A percentile compares a stretch with the other conserved stretches of the same genome.
These are phyloP conservation scores for Arizona elegans DNA, from an alignment of 2,113 vertebrate genomes.

Conservation along the genomic window DNA sequence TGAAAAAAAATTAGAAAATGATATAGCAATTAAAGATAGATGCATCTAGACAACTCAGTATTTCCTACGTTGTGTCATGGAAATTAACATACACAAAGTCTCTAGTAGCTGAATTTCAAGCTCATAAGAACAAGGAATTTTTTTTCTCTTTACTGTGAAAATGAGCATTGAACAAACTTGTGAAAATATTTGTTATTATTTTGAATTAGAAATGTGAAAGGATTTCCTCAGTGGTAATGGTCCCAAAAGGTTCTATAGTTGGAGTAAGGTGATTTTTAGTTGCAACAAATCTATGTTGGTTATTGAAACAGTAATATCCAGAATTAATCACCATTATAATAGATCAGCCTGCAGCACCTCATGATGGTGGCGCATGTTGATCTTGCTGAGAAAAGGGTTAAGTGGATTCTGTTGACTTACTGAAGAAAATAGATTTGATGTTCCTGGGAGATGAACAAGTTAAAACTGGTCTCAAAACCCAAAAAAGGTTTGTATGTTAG, in stretches of 20 bases:
- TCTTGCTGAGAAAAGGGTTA: slow-evolving; percentile 62
- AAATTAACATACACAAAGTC: background rate
- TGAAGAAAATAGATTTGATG: slow-evolving; percentile 55
- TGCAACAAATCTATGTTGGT: slow-evolving; percentile 46
- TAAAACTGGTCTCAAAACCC: slow-evolving; percentile 35
- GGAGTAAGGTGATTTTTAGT: slow-evolving; percentile 45
- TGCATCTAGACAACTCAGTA: background rate
- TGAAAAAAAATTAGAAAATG: background rate
- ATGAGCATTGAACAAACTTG: background rate
- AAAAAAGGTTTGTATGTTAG: slow-evolving; percentile 5
- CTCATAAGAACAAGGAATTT: background rate
- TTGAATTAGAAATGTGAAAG: slow-evolving; percentile 14
- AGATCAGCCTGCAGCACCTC: slow-evolving; percentile 48
- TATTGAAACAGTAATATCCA: slow-evolving; percentile 60
- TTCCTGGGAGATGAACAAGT: slow-evolving; percentile 24
- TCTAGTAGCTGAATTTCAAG: background rate
- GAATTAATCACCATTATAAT: slow-evolving; percentile 67
- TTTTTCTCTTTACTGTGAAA: background rate
- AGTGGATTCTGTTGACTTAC: slow-evolving; percentile 60
- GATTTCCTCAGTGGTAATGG: slow-evolving; percentile 27
- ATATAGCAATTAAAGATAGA: background rate
- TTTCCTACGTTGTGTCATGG: background rate
- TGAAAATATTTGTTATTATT: background rate
- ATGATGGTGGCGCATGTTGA: slow-evolving; percentile 60
- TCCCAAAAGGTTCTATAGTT: slow-evolving; percentile 47